Evolutionary conservation across 1,140 invertebrate species (phyloP).

Genomic region (Drosophila seguyi): DNA sequence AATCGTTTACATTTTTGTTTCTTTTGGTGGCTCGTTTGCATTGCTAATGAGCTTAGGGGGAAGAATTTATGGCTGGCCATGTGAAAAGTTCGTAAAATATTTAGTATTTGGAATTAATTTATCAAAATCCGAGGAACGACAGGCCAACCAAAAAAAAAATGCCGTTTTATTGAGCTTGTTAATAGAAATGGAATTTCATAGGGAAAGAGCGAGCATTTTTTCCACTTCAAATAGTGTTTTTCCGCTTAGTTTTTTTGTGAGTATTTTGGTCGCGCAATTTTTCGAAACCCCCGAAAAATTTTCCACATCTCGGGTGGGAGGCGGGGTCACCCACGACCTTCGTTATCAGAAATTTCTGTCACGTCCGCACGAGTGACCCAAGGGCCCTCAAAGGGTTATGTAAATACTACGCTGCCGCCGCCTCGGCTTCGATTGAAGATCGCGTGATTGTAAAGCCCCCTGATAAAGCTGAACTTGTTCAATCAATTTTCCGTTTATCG

Average conservation of each 20-base stretch:
- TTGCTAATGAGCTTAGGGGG: constrained; percentile 49
- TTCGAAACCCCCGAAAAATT: constrained; percentile 51
- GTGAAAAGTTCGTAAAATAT: constrained; percentile 57
- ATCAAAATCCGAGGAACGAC: constrained; percentile 37
- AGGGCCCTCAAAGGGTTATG: constrained; percentile 43
- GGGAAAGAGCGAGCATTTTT: background rate
- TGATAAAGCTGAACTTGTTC: constrained; percentile 45
- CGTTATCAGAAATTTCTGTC: constrained; percentile 48
- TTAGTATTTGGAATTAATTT: constrained; percentile 51
- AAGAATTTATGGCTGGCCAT: constrained; percentile 37
- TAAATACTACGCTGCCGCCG: constrained; percentile 15
- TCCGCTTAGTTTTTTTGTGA: constrained; percentile 55
- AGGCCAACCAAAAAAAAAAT: constrained; percentile 19
- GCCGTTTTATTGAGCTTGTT: constrained; percentile 27
- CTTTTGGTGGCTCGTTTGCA: constrained; percentile 50
- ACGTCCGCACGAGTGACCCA: constrained; percentile 49
- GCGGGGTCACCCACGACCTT: constrained; percentile 26
- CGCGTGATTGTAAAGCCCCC: constrained; percentile 43
- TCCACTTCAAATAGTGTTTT: constrained; percentile 34
- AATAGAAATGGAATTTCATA: constrained; percentile 15
- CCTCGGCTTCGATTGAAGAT: constrained; percentile 38
- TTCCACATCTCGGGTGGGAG: constrained; percentile 20
- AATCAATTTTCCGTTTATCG: constrained; percentile 50
- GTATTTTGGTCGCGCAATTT: constrained; percentile 62
- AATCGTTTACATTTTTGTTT: constrained; percentile 33